Base-by-base conservation (phyloP, 2,888 invertebrate genomes). In the Exocentrus adspersus region DNA sequence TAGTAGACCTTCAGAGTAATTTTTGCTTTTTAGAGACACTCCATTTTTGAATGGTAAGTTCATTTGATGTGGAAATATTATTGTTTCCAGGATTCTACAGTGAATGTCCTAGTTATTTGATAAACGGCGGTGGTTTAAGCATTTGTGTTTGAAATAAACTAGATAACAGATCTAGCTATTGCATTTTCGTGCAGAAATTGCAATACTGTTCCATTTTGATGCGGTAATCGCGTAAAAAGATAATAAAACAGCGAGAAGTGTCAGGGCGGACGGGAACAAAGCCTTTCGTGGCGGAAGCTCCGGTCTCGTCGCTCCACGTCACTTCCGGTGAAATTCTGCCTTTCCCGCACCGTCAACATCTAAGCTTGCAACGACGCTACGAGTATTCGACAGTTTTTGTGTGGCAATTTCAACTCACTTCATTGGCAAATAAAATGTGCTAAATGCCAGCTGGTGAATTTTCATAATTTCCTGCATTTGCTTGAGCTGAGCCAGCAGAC, bases 281-380 rank as follows among this genome's bases (percentile, higher is more conserved):
- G 64, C 61, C 62, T 64, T 46, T 62, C 62, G 41, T 53, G 28
- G 61, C 70, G 71, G 71, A 72, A 67, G 62, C 67, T 64, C 62
- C 61, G 66, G 70, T 69, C 69, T 56, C 68, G 69, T 64, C 67
- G 61, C 60, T 66, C 68, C 69, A 72, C 74, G 72, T 72, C 74
- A 72, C 67, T 62, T 72, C 72, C 72, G 56, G 63, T 67, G 70
- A 67, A 72, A 72, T 69, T 70, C 67, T 67, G 59, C 68, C 71
- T 70, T 72, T 70, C 71, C 72, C 69, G 71, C 48, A 67, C 67
- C 63, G 62, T 62, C 68, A 59, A 46, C 62, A 24, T 46, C 67
- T 64, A 65, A 65, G 57, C 63, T 58, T 30, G 62, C 48, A 52
- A 51, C 48, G 48, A 51, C 30, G 43, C 32, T 51, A 12, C 32